Evolutionary conservation across 2,113 vertebrate genomes (phyloP).

Genomic region (Chaetodon auriga): DNA sequence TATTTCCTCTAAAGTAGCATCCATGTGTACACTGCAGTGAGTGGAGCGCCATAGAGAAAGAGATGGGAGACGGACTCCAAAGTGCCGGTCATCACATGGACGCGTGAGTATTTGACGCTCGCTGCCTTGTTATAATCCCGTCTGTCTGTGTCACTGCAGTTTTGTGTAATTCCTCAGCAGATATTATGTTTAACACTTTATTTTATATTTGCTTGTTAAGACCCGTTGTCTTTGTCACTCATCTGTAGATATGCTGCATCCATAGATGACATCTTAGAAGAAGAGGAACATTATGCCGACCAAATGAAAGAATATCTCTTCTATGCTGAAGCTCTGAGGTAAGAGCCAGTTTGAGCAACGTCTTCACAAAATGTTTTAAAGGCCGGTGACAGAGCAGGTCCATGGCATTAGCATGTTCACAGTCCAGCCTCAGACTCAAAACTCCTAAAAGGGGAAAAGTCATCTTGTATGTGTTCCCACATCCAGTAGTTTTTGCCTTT

Average conservation of each 20-base stretch:
- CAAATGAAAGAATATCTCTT: constrained; percentile 96
- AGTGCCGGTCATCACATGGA: constrained; percentile 98
- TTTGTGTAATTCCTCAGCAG: no score
- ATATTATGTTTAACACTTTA: neutral
- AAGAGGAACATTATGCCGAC: constrained; percentile 96
- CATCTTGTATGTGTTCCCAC: no score
- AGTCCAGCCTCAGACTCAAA: no score
- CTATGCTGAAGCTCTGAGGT: constrained; percentile 94
- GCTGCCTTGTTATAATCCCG: neutral
- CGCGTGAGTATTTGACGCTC: constrained; percentile 86
- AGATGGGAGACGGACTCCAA: constrained; percentile 97
- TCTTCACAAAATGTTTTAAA: no score
- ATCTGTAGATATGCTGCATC: constrained; percentile 92
- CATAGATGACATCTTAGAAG: constrained; percentile 95
- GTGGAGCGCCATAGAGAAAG: constrained; percentile 96
- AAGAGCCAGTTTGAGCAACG: neutral
- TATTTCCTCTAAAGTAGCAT: no score
- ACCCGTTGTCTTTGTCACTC: neutral
- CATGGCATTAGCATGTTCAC: no score
- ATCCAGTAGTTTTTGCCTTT: no score
- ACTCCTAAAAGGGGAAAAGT: no score
- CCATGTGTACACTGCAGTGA: constrained; percentile 83
- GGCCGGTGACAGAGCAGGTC: no score
- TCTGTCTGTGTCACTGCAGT: no score
- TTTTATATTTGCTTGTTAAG: no score